phyloP scores from a whole-genome alignment of 2,888 invertebrate genomes.

The Metopia argyrocephala region DNA sequence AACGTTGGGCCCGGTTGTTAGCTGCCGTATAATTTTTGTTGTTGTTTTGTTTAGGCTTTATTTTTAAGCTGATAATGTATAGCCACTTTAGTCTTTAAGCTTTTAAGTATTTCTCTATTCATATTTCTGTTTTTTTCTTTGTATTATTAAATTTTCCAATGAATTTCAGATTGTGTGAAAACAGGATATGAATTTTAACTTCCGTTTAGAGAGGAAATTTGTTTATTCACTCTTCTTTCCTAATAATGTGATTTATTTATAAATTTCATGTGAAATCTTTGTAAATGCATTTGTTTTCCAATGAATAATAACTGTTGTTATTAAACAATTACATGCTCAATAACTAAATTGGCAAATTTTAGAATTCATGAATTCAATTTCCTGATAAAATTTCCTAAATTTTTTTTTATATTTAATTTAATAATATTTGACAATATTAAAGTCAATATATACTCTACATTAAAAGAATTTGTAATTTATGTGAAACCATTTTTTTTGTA shows the following conservation, averaged over 20 bases:
- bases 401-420: too few species aligned
- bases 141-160: slow-evolving; percentile 11
- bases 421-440: background rate
- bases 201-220: slow-evolving; percentile 39
- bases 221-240: background rate
- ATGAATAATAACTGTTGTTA: background rate
- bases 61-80: too few species aligned
- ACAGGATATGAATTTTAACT: slow-evolving; percentile 46
- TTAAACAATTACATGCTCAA: background rate
- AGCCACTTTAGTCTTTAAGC: too few species aligned
- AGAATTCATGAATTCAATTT: background rate
- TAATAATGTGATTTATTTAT: background rate
- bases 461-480: too few species aligned
- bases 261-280: background rate
- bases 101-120: too few species aligned
- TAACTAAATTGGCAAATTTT: background rate
- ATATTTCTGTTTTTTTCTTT: too few species aligned
- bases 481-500: too few species aligned
- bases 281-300: background rate
- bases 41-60: too few species aligned
- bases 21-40: too few species aligned
- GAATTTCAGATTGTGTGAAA: slow-evolving; percentile 40
- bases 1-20: too few species aligned
- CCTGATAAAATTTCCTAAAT: background rate
- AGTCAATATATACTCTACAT: too few species aligned